These are phyloP conservation scores for Eugnorisma glareosa DNA, from an alignment of 2,888 invertebrate species.

Conservation along the genomic window DNA sequence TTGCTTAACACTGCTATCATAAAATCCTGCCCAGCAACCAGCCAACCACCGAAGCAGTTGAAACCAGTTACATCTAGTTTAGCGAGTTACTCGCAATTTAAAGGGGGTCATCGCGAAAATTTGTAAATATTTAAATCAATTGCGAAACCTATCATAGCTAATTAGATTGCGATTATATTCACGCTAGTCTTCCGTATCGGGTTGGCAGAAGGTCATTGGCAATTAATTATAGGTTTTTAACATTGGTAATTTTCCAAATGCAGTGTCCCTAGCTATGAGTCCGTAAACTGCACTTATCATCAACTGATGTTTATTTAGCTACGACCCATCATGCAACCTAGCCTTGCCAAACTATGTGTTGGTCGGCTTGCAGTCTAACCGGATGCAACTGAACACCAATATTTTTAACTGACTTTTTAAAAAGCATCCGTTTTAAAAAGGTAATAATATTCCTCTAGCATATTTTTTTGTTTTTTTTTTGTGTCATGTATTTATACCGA, in stretches of 20 bases:
- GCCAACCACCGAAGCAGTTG: not conserved
- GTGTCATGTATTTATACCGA: no score
- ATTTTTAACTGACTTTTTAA: not conserved
- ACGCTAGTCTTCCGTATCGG: conserved; percentile 17
- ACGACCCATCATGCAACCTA: not conserved
- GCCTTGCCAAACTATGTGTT: not conserved
- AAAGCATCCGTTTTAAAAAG: no score
- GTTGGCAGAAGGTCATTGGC: conserved; percentile 24
- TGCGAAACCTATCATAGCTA: conserved; percentile 18
- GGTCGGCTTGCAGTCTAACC: not conserved
- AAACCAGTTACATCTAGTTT: conserved; percentile 15
- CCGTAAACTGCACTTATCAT: no score
- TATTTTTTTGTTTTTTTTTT: no score
- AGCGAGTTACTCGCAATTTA: conserved; percentile 8
- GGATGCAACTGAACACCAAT: not conserved
- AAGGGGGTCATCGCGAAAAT: conserved; percentile 26
- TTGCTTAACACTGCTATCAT: not conserved
- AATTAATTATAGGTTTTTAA: not conserved
- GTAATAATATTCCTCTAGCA: no score
- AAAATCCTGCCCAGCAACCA: not conserved
- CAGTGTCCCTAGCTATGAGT: not conserved
- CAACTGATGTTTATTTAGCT: not conserved
- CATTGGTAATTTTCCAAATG: not conserved
- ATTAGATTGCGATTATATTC: conserved; percentile 36
- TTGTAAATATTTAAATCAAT: conserved; percentile 50